A percentile compares a stretch with the other conserved stretches of the same genome.
Evolutionary conservation across 1,140 invertebrate genomes (phyloP).

Genomic region (Euura lappo): DNA sequence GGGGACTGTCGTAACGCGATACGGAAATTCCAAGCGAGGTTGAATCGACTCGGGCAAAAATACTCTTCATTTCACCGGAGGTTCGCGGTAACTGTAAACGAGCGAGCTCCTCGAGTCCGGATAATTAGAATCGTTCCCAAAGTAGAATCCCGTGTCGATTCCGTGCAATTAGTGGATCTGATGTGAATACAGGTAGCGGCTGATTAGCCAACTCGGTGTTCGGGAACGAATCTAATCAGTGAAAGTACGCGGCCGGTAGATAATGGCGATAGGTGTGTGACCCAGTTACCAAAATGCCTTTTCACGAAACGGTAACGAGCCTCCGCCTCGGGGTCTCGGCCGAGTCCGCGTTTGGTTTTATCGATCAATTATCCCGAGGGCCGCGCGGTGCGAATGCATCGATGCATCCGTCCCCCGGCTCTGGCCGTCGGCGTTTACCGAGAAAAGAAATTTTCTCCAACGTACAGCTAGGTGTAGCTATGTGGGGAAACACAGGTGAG

Average conservation of each 20-base stretch:
- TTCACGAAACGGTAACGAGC: background rate
- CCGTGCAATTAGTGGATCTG: too few relatives aligned
- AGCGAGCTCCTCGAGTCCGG: too few relatives aligned
- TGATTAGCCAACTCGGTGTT: background rate
- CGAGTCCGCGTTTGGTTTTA: background rate
- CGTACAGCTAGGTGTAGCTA: too few relatives aligned
- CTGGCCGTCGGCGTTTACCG: background rate
- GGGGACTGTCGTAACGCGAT: background rate
- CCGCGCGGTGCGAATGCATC: background rate
- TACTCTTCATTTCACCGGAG: background rate
- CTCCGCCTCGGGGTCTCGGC: background rate
- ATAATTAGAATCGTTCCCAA: too few relatives aligned
- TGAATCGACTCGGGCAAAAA: slow-evolving; percentile 1
- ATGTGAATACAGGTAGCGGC: background rate
- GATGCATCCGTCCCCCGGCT: too few relatives aligned
- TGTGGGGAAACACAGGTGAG: too few relatives aligned
- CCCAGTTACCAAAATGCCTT: slow-evolving; percentile 6
- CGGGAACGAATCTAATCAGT: background rate
- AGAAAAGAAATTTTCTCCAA: background rate
- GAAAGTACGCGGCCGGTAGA: background rate
- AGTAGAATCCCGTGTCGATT: too few relatives aligned
- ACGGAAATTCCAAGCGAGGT: background rate
- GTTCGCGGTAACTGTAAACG: slow-evolving; percentile 1
- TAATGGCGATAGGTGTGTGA: background rate
- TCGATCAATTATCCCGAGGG: background rate